Evolutionary conservation across 1,140 invertebrate genomes (phyloP), one percentile per base, ranked within the genome.

Genomic region (Muscidifurax raptorellus): DNA sequence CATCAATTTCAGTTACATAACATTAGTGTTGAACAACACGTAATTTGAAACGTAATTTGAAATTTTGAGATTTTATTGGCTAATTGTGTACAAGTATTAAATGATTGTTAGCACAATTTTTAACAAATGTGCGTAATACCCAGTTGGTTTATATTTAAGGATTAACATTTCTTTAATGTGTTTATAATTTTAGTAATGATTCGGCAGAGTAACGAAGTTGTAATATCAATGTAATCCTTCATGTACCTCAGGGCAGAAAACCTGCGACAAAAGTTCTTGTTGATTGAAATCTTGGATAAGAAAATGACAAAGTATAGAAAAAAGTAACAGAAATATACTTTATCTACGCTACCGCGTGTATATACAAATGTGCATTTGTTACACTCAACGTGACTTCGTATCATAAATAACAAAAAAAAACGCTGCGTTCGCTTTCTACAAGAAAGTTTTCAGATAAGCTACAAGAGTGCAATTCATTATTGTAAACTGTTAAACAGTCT

Each of bases 401-500:
- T 79, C 1, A 76, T n/a, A n/a, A 64, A 27, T 67, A 74, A 80
- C 27, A 66, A 78, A 74, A 78, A 81, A 77, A 78, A 69, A 77
- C 30, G 66, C n/a, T 80, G 66, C 30, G 2, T 82, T 78, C 67
- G 36, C 77, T 86, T 86, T 83, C 66, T 79, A 77, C 27, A 86
- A 80, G 69, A 78, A 71, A 82, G 44, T 44, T 69, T 52, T 76
- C 18, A 18, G 28, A 25, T 84, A 80, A 87, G 69, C 87, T 86
- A 85, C 85, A 82, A 88, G 30, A 84, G 72, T 85, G 83, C 71
- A 84, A 89, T 84, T 87, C 59, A 84, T 87, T 88, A 87, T 86
- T 81, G 85, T 85, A 87, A 89, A 89, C 88, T 89, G 86, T 89
- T 87, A 82, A 90, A 89, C 86, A 90, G 87, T 89, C 87, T 86